Percentiles rank a stretch among this genome's conserved stretches.
Conservation (phyloP, 2,113 vertebrate genomes). For the Corythoichthys haematopterus region DNA sequence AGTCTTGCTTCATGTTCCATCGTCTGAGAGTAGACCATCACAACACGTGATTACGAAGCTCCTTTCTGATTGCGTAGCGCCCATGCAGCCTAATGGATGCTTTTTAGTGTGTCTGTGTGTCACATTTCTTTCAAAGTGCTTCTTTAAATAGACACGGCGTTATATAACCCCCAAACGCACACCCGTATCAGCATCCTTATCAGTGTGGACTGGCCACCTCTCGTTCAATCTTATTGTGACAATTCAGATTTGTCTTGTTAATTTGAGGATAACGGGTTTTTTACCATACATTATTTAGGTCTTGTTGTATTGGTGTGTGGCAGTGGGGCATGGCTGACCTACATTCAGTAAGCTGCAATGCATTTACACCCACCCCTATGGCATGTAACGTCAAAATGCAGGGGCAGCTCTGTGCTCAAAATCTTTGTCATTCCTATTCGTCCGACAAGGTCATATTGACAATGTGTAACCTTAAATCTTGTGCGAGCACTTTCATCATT, state of each 20-base stretch:
- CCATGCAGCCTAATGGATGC: constrained; percentile 17
- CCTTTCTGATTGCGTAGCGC: not conserved
- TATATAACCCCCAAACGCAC: constrained; percentile 59
- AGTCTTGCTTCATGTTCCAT: not conserved
- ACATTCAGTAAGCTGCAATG: not conserved
- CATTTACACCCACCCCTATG: not conserved
- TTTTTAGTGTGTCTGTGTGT: constrained; percentile 58
- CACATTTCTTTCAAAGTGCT: constrained; percentile 49
- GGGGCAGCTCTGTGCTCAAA: not conserved
- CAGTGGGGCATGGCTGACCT: not conserved
- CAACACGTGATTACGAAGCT: not conserved
- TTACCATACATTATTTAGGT: not conserved
- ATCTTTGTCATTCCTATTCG: constrained; percentile 9
- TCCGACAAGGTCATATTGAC: constrained; percentile 19
- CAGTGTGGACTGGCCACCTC: not conserved
- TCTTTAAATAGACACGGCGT: constrained; percentile 61
- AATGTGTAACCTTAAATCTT: constrained; percentile 16
- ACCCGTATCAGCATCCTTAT: constrained; percentile 40
- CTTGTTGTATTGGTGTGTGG: not conserved
- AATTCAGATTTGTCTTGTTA: not conserved
- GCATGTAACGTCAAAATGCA: not conserved
- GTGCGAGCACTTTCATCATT: constrained; percentile 32
- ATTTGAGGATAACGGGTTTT: not conserved
- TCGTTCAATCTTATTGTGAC: not conserved
- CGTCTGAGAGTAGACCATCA: not conserved